These are phyloP conservation scores for Callosobruchus maculatus DNA, from an alignment of 2,888 invertebrate species.

Conservation along the genomic window DNA sequence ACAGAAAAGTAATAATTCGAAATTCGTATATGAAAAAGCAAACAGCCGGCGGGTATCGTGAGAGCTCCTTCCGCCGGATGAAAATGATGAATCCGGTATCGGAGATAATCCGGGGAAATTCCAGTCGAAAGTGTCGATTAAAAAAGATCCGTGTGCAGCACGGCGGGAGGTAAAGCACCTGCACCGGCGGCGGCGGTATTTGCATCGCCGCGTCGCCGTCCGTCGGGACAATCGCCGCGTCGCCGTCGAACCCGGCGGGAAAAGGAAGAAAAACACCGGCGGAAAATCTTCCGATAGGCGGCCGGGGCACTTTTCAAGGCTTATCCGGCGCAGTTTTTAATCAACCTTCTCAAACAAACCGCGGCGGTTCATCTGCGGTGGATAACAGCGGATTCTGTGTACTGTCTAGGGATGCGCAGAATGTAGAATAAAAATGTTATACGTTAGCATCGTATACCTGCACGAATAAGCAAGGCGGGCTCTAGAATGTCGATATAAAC, in stretches of 20 bases:
- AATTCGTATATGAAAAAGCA: background rate
- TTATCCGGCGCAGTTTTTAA: slow-evolving; percentile 49
- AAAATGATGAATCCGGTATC: background rate
- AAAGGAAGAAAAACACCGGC: slow-evolving; percentile 47
- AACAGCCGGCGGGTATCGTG: background rate
- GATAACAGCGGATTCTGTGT: background rate
- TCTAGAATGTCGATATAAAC: no score
- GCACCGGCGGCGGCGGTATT: background rate
- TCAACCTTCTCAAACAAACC: slow-evolving; percentile 48
- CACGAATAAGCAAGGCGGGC: no score
- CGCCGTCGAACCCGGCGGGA: slow-evolving; percentile 16
- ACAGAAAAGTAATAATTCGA: no score
- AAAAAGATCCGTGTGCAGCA: background rate
- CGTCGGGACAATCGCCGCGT: background rate
- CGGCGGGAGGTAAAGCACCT: no score
- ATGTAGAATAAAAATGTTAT: no score
- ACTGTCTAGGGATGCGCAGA: no score
- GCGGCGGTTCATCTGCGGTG: background rate
- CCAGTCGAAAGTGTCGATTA: background rate
- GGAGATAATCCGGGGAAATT: background rate
- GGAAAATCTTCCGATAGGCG: slow-evolving; percentile 47
- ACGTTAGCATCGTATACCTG: no score
- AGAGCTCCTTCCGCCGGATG: background rate
- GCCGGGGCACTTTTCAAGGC: slow-evolving; percentile 46
- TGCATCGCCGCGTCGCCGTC: background rate